These are phyloP conservation scores for Ichneumoninae sp. DNA, from an alignment of 2,888 invertebrate species.

Conservation along the genomic window DNA sequence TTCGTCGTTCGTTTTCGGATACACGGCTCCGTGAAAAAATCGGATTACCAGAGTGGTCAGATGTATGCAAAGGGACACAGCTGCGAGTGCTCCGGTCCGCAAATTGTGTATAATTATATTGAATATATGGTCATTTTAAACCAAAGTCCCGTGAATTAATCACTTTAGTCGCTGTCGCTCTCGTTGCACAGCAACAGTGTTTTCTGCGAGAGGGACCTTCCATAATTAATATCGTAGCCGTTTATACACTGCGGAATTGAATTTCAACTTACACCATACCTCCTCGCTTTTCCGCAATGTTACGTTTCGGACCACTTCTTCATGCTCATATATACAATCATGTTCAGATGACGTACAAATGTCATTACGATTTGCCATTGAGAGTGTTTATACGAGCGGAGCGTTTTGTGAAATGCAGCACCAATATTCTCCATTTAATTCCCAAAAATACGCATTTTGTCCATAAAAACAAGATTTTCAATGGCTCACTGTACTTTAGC, in stretches of 20 bases:
- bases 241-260: conserved; percentile 6
- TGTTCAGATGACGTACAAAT: too few species aligned
- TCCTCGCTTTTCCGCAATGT: background rate
- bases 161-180: conserved; percentile 4
- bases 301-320: too few species aligned
- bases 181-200: conserved; percentile 5
- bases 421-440: too few species aligned
- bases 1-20: background rate
- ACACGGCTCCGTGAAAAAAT: background rate
- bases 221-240: conserved; percentile 14
- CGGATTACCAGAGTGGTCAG: background rate
- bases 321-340: too few species aligned
- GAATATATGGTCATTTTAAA: background rate
- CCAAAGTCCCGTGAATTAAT: conserved; percentile 23
- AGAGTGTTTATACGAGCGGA: too few species aligned
- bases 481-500: too few species aligned
- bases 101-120: conserved; percentile 22
- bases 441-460: too few species aligned
- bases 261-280: background rate
- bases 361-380: too few species aligned
- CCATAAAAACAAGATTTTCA: too few species aligned
- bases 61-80: background rate
- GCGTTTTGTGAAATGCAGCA: too few species aligned
- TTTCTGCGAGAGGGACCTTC: conserved; percentile 11
- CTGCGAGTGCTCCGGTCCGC: background rate